Evolutionary conservation across 1,140 invertebrate species (phyloP).

Genomic region (Drosophila nigrodunni): DNA sequence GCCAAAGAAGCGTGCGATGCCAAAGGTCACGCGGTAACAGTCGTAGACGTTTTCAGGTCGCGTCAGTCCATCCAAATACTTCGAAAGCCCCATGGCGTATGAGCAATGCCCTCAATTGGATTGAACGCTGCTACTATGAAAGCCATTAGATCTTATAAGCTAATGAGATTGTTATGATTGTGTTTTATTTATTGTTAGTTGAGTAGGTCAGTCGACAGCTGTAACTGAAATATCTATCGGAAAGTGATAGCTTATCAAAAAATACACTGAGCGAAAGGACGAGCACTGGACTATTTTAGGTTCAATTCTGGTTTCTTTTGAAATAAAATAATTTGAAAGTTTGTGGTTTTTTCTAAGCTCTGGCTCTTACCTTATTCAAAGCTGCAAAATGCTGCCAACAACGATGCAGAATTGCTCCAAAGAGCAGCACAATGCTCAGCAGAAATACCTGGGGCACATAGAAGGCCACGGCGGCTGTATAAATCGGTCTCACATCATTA

Average conservation of each 20-base stretch:
- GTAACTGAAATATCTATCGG: neutral
- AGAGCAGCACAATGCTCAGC: constrained; percentile 71
- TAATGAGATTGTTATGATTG: constrained; percentile 20
- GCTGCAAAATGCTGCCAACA: constrained; percentile 73
- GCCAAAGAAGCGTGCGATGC: constrained; percentile 47
- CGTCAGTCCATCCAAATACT: constrained; percentile 30
- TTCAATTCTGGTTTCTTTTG: too few relatives aligned
- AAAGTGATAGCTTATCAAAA: neutral
- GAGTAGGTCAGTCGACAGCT: neutral
- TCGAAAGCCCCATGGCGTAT: constrained; percentile 68
- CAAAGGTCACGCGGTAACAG: constrained; percentile 53
- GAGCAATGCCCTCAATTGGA: constrained; percentile 7
- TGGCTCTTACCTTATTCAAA: constrained; percentile 65
- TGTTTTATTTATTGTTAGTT: constrained; percentile 14
- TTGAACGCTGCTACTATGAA: too few relatives aligned
- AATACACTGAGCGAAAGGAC: neutral
- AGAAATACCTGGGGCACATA: constrained; percentile 78
- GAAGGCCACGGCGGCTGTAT: constrained; percentile 73
- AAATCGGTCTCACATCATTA: constrained; percentile 71
- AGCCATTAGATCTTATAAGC: neutral
- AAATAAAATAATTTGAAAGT: neutral
- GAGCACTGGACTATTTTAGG: too few relatives aligned
- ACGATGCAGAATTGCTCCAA: constrained; percentile 67
- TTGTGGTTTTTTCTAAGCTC: constrained; percentile 5
- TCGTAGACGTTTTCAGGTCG: constrained; percentile 52